Base-by-base conservation (phyloP, 1,140 invertebrate genomes). In the Vanessa tameamea region DNA sequence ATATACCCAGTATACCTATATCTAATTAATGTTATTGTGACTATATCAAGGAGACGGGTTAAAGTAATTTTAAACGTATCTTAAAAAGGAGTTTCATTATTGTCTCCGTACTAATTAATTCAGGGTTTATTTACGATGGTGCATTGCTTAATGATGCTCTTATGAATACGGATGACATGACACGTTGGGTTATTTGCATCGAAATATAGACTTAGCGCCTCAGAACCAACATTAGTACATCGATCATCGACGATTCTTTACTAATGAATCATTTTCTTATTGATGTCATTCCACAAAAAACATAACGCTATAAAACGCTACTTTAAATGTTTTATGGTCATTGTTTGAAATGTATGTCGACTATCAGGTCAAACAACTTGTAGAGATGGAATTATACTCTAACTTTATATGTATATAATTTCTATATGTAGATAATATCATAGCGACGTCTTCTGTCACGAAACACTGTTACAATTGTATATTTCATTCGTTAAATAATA, bases 181-280 rank as follows among this genome's bases (percentile, higher is more conserved):
- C 57, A 37, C 23, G n/a, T 47, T 13, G 69, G 68, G 64, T 68
- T 66, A 81, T 81, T 79, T 76, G 59, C 80, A 81, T 81, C 67
- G 66, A 65, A 77, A 76, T 79, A 81, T 79, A 78, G 80, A 63
- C 68, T 75, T 74, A 78, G 71, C 75, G 71, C 71, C 70, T 74
- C 77, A 73, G 51, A 65, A 51, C 69, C 72, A 68, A 66, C 72
- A 76, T 76, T 73, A 68, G 66, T 79, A 75, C 77, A 61, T 61
- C 23, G 51, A 53, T 57, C 77, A 69, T 70, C 70, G 50, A 48
- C 74, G 61, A 80, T 82, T 77, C 78, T 75, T 75, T 72, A 64
- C 31, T 68, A 48, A 43, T 82, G 78, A 82, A 73, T 82, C 81
- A 80, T 78, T 63, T 55, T 68, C 48, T 55, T 77, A 73, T 1